These are phyloP conservation scores for Cyprinodon tularosa DNA, from an alignment of 2,113 vertebrate species.

Conservation along the genomic window DNA sequence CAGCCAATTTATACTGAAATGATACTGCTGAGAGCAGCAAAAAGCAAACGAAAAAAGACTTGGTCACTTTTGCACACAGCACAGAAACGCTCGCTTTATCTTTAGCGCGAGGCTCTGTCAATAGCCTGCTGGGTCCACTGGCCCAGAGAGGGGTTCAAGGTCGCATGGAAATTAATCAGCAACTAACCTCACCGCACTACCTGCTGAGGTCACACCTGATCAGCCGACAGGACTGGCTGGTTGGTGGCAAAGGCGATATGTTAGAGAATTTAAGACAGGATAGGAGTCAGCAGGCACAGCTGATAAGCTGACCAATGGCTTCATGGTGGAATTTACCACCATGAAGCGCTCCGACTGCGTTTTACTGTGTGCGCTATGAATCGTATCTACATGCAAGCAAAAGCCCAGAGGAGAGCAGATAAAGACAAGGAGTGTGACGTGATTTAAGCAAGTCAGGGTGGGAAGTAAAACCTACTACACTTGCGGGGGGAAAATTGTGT, in stretches of 20 bases:
- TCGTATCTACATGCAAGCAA: slow-evolving; percentile 44
- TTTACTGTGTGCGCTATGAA: slow-evolving; percentile 37
- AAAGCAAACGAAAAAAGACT: slow-evolving; percentile 26
- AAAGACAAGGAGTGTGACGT: slow-evolving; percentile 26
- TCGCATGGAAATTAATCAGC: slow-evolving; percentile 76
- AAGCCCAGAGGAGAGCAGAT: slow-evolving; percentile 37
- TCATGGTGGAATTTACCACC: slow-evolving; percentile 48
- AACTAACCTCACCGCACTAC: slow-evolving; percentile 69
- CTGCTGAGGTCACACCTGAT: slow-evolving; percentile 45
- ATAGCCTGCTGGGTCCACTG: slow-evolving; percentile 81
- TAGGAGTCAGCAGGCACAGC: slow-evolving; percentile 32
- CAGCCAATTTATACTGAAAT: slow-evolving; percentile 39
- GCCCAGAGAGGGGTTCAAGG: slow-evolving; percentile 79
- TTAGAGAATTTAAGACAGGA: slow-evolving; percentile 18
- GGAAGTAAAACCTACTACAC: slow-evolving; percentile 3
- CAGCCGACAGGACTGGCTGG: slow-evolving; percentile 22
- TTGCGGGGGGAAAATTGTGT: background rate
- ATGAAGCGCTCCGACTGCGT: slow-evolving; percentile 10
- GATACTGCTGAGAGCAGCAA: slow-evolving; percentile 69
- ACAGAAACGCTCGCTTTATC: slow-evolving; percentile 75
- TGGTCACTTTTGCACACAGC: slow-evolving; percentile 41
- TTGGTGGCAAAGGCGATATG: background rate
- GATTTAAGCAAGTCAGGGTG: slow-evolving; percentile 43
- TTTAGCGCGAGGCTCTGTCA: slow-evolving; percentile 79
- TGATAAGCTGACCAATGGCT: slow-evolving; percentile 48